Base-by-base conservation (phyloP, 2,797 vertebrate species). In the Acestrorhynchus altus region DNA sequence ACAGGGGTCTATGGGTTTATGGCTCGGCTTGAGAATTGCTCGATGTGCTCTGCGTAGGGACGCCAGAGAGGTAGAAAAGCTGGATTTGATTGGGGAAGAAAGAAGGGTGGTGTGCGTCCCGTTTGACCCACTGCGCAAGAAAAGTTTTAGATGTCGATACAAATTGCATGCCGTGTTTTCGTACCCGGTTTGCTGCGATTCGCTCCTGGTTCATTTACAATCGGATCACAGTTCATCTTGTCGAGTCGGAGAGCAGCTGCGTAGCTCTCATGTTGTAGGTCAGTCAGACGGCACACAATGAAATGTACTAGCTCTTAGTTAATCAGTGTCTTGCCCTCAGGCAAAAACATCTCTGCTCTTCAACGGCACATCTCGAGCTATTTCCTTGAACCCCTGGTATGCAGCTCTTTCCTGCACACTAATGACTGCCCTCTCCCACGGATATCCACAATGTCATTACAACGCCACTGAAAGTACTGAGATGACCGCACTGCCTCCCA, bases 21-120 rank as follows among this genome's bases (percentile, higher is more conserved):
- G 83, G 70, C 65, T 88, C 13, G 84, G 87, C 87, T 89, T 81
- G 84, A 88, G 84, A 86, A 67, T 60, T 77, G 83, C 83, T 79
- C 86, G 75, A 67, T 86, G 83, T 81, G 80, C 81, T 90, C 84
- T 90, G 88, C 89, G 91, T 91, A 88, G 88, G 83, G 81, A 90
- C 89, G 77, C 81, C 66, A 28, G 72, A 0, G 52, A 85, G 73
- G 81, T 87, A 76, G 79, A 83, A 87, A 81, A 86, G 76, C 54
- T 78, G 75, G 77, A 80, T 71, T 81, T 84, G 86, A 88, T 88
- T 90, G 86, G 84, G 79, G 31, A 35, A 35, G 31, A 35, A 35
- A 83, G 85, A 28, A 78, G 46, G 76, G 31, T 64, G 44, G 84
- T 90, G 31, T 6, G 31, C 6, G 31, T 61, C 86, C 84, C 84